Base-by-base conservation (phyloP, 2,888 invertebrate species). In the Blastobasis lacticolella region DNA sequence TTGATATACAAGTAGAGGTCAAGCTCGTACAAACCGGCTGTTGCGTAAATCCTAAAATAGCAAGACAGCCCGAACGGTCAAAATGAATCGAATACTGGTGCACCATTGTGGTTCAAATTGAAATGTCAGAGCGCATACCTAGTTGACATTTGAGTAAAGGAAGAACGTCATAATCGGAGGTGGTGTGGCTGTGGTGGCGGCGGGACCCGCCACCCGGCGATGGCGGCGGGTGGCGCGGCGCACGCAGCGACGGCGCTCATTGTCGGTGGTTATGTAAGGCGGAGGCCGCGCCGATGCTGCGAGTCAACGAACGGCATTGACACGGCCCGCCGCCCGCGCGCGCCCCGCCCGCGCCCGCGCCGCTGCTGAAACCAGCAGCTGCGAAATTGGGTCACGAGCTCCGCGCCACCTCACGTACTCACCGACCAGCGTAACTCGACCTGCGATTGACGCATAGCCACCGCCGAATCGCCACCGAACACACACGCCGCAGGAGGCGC, bases 221-320 rank as follows among this genome's bases (percentile, higher is more conserved):
- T 23, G 23, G 23, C 23, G 59, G 64, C 62, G 64, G 61, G 61
- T 63, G 70, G 77, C 73, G 80, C 78, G 81, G 79, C 77, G 67
- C 77, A 83, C 79, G 82, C 81, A 81, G 75, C 23, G 23, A 79
- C 71, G 74, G 63, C 78, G 78, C 75, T 79, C 75, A 81, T 85
- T 84, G 87, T 85, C 81, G 87, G 68, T 82, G 83, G 85, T 87
- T 88, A 88, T 88, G 87, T 88, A 88, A 88, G 86, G 77, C 78
- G 78, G 87, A 85, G 83, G 84, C 87, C 86, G 78, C 81, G 82
- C 77, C 78, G 82, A 76, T 77, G 81, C 73, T 73, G 67, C 78
- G 83, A 87, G 88, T 88, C 87, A 87, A 88, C 86, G 88, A 82
- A 81, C 88, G 88, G 86, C 87, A 87, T 88, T 88, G 88, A 87